Evolutionary conservation across 2,113 vertebrate species (phyloP).

Genomic region (Jaculus jaculus): DNA sequence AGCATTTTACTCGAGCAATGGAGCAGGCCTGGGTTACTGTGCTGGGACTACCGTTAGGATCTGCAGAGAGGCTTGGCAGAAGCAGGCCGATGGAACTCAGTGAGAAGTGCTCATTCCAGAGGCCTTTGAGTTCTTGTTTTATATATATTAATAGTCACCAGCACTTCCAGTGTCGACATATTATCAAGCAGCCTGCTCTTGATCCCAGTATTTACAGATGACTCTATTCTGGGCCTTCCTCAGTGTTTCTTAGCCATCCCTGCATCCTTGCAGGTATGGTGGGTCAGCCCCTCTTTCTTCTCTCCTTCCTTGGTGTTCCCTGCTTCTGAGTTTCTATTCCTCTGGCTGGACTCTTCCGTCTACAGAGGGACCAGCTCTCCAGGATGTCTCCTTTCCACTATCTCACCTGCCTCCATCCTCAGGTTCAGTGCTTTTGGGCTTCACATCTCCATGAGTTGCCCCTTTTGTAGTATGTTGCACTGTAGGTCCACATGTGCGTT

Average conservation of each 20-base stretch:
- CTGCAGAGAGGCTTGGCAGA: background rate
- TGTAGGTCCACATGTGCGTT: rapidly evolving
- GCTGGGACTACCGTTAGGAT: background rate
- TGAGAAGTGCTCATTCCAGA: background rate
- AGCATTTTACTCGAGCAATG: background rate
- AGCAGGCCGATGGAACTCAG: background rate
- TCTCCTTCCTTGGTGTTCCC: background rate
- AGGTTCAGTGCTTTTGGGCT: background rate
- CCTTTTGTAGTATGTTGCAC: rapidly evolving
- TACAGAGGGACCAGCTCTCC: background rate
- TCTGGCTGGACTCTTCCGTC: background rate
- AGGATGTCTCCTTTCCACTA: background rate
- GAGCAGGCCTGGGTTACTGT: background rate
- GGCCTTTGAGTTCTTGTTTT: background rate
- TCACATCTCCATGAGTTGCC: background rate
- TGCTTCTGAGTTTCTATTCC: background rate
- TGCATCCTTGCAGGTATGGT: background rate
- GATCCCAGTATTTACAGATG: background rate
- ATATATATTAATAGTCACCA: too few species aligned
- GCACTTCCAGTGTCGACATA: background rate
- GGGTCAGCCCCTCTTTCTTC: background rate
- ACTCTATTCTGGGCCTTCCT: background rate
- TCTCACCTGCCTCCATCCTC: background rate
- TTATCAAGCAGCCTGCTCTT: background rate
- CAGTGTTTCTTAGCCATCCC: background rate